Conservation (phyloP, 2,113 vertebrate species). For the Xyliphius kryptos region DNA sequence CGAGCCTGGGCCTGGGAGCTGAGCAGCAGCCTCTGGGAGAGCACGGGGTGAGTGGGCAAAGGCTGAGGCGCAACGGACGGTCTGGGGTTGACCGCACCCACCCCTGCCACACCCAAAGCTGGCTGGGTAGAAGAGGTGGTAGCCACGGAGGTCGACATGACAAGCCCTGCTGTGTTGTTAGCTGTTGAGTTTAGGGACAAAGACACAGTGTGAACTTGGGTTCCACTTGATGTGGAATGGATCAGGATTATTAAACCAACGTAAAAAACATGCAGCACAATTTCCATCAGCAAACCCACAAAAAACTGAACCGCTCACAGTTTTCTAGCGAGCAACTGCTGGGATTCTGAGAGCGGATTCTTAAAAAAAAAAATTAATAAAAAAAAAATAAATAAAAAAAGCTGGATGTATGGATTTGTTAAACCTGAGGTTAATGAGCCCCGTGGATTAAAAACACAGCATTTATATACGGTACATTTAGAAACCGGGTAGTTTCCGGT, state of each 20-base stretch:
- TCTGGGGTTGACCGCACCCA: constrained; percentile 59
- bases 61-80: constrained; percentile 69
- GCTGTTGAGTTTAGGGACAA: constrained; percentile 54
- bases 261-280: constrained; percentile 76
- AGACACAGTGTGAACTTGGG: constrained; percentile 49
- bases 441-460: no score
- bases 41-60: constrained; percentile 74
- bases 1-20: constrained; percentile 97
- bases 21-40: constrained; percentile 93
- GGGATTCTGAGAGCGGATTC: no score
- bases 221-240: constrained; percentile 72
- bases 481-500: no score
- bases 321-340: no score
- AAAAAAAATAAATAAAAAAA: no score
- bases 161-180: constrained; percentile 56
- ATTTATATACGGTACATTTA: no score
- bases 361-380: no score
- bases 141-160: constrained; percentile 26
- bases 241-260: no score
- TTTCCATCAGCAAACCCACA: no score
- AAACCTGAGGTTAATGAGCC: no score
- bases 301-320: no score
- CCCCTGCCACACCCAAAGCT: constrained; percentile 63
- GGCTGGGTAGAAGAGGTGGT: constrained; percentile 59
- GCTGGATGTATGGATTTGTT: no score